These are phyloP conservation scores for Stenodema calcarata DNA, from an alignment of 2,888 invertebrate species.

Conservation along the genomic window DNA sequence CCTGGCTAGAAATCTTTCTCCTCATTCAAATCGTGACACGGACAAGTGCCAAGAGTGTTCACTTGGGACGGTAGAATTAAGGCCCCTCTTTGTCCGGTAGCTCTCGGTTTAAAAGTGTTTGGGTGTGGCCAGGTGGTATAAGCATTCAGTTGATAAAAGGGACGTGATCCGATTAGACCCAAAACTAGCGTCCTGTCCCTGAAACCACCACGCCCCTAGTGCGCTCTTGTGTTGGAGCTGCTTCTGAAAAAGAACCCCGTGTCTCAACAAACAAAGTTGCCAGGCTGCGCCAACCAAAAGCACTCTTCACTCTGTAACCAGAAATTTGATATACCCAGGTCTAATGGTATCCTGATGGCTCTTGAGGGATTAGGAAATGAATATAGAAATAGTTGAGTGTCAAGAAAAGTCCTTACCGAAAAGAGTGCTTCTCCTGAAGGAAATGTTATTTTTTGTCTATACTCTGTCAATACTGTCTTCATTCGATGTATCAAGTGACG, in stretches of 20 bases:
- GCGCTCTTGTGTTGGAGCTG: background rate
- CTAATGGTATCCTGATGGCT: background rate
- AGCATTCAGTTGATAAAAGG: background rate
- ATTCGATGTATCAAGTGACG: no score
- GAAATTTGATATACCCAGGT: background rate
- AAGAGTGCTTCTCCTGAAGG: background rate
- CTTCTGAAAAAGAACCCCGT: background rate
- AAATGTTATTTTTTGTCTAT: background rate
- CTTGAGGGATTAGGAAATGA: background rate
- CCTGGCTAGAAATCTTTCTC: no score
- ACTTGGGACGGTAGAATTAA: background rate
- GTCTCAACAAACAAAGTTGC: slow-evolving; percentile 17
- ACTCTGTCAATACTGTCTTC: background rate
- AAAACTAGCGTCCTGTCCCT: background rate
- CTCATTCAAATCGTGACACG: no score
- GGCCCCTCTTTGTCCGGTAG: background rate
- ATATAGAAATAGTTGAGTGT: background rate
- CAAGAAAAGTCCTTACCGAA: background rate
- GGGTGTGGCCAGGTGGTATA: background rate
- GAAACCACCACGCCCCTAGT: background rate
- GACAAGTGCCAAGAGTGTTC: background rate
- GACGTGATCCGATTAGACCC: background rate
- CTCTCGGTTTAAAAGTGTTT: background rate
- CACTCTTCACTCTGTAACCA: background rate
- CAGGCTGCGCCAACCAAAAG: background rate